A percentile compares a stretch with the other conserved stretches of the same genome.
phyloP scores from a whole-genome alignment of 2,797 vertebrate genomes.

The Onychomys arenicola region DNA sequence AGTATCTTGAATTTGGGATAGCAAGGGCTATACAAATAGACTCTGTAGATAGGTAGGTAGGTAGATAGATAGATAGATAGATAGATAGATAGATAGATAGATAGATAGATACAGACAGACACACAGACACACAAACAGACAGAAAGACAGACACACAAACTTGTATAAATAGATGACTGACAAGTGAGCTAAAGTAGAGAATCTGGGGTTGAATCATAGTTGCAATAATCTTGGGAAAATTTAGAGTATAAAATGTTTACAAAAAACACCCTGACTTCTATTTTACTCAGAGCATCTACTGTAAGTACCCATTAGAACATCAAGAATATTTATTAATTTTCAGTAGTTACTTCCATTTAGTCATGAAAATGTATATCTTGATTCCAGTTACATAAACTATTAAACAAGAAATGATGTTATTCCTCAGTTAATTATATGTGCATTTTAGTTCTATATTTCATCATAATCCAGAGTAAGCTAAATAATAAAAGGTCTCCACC shows the following conservation, averaged over 20 bases:
- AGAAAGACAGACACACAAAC: not conserved
- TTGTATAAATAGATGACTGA: not conserved
- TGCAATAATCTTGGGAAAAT: not conserved
- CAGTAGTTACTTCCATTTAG: not conserved
- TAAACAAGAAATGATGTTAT: not conserved
- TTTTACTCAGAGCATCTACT: not conserved
- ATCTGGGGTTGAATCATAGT: not conserved
- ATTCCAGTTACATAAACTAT: not conserved
- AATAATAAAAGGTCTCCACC: not conserved
- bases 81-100: not conserved
- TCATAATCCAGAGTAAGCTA: not conserved
- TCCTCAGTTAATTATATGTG: not conserved
- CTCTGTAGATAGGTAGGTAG: not conserved
- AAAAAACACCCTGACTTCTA: not conserved
- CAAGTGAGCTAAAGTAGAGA: accelerated
- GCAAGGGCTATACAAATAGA: not conserved
- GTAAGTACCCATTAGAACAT: not conserved
- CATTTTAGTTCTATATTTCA: not conserved
- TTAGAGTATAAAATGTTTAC: not conserved
- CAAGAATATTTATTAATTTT: not conserved
- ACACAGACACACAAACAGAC: not conserved
- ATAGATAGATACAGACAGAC: not conserved
- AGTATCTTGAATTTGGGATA: not conserved
- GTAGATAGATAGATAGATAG: not conserved
- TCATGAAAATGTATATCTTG: conserved; percentile 21